Evolutionary conservation across 2,797 vertebrate species (phyloP).

Genomic region (Sciaenops ocellatus): DNA sequence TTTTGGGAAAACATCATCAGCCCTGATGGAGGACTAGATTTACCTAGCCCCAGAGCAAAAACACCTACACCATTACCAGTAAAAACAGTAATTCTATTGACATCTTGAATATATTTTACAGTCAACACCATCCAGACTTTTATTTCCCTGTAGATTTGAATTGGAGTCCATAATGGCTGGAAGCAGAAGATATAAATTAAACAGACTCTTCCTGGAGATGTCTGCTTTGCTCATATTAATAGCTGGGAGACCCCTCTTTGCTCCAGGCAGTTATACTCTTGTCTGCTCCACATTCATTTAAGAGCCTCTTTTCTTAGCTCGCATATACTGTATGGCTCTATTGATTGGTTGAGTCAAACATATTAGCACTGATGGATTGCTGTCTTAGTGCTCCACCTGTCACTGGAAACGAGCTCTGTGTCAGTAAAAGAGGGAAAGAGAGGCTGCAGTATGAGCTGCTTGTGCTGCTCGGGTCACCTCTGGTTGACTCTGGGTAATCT

Average conservation of each 20-base stretch:
- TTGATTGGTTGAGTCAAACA: conserved; percentile 66
- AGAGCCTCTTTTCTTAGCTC: conserved; percentile 60
- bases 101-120: conserved; percentile 48
- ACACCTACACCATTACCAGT: conserved; percentile 35
- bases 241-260: conserved; percentile 57
- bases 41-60: conserved; percentile 51
- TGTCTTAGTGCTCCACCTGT: conserved; percentile 51
- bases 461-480: conserved; percentile 36
- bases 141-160: conserved; percentile 60
- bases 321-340: conserved; percentile 55
- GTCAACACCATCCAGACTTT: conserved; percentile 43
- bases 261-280: conserved; percentile 59
- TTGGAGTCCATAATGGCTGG: conserved; percentile 56
- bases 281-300: conserved; percentile 64
- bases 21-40: conserved; percentile 62
- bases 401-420: conserved; percentile 52
- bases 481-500: conserved; percentile 27
- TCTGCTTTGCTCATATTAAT: conserved; percentile 67
- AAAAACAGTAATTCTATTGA: conserved; percentile 53
- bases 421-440: conserved; percentile 26
- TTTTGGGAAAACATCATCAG: conserved; percentile 68
- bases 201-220: conserved; percentile 62
- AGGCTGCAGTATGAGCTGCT: conserved; percentile 36
- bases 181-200: conserved; percentile 69
- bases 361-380: conserved; percentile 70